phyloP scores from a whole-genome alignment of 2,888 invertebrate genomes.

The Antheraea yamamai region DNA sequence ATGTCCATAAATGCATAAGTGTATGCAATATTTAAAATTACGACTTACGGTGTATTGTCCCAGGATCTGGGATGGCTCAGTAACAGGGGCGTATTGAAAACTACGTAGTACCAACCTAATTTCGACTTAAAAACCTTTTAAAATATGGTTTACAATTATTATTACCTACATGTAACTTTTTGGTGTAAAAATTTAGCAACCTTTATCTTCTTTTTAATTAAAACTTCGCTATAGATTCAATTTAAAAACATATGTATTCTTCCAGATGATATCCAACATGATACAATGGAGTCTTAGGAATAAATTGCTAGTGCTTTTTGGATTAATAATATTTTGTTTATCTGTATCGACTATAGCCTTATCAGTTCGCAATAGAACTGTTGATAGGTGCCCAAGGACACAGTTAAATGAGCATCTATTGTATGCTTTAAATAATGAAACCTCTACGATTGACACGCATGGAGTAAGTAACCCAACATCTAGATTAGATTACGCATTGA shows the following conservation, averaged over 20 bases:
- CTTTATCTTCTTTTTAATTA: not conserved
- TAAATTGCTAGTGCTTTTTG: slow-evolving; percentile 62
- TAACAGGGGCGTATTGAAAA: not conserved
- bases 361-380: slow-evolving; percentile 1
- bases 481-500: not conserved
- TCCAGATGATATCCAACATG: slow-evolving; percentile 32
- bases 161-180: not conserved
- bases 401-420: not conserved
- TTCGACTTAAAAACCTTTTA: not conserved
- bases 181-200: not conserved
- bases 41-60: not conserved
- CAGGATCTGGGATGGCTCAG: not conserved
- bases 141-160: not conserved
- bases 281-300: slow-evolving; percentile 42
- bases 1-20: not conserved
- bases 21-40: not conserved
- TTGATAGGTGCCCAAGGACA: not conserved
- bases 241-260: not conserved
- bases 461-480: not conserved
- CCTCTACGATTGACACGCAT: not conserved
- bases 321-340: slow-evolving; percentile 57
- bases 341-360: slow-evolving; percentile 79
- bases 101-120: not conserved
- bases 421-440: not conserved
- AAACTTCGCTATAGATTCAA: not conserved